These are phyloP conservation scores for Chrysaora quinquecirrha DNA, from an alignment of 30 jellyfish, hydroid and myxozoan genomes.

Conservation along the genomic window DNA sequence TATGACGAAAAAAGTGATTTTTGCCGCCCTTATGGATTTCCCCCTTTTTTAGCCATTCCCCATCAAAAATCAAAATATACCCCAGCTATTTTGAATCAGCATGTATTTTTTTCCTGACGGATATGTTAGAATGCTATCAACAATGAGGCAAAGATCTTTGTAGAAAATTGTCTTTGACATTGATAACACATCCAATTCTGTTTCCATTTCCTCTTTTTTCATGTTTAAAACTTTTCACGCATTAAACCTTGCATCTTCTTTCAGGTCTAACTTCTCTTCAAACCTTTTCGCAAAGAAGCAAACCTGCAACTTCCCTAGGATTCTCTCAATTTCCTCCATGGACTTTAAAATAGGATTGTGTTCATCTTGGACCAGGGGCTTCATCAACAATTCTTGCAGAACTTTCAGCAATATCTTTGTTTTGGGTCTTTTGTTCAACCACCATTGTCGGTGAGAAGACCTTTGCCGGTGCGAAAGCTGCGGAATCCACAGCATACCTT, in stretches of 20 bases:
- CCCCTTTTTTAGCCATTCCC: no score
- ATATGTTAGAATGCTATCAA: neutral
- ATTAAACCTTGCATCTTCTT: neutral
- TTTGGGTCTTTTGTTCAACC: neutral
- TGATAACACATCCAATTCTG: neutral
- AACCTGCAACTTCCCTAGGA: neutral
- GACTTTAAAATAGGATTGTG: neutral
- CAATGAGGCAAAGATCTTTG: neutral
- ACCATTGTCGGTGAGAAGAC: neutral
- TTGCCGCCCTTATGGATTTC: no score
- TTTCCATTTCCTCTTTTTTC: neutral
- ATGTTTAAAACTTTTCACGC: neutral
- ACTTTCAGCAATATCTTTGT: neutral
- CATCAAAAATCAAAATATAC: no score
- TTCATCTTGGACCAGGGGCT: slow-evolving; percentile 7
- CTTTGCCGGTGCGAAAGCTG: neutral
- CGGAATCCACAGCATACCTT: neutral
- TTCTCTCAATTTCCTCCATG: neutral
- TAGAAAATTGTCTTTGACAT: neutral
- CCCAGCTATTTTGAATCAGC: no score
- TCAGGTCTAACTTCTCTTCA: neutral
- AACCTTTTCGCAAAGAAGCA: neutral
- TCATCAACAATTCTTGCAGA: neutral
- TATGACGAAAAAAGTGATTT: no score
- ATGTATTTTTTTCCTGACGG: neutral